phyloP scores from a whole-genome alignment of 2,888 invertebrate species.

The Dicyrtoma fusca region DNA sequence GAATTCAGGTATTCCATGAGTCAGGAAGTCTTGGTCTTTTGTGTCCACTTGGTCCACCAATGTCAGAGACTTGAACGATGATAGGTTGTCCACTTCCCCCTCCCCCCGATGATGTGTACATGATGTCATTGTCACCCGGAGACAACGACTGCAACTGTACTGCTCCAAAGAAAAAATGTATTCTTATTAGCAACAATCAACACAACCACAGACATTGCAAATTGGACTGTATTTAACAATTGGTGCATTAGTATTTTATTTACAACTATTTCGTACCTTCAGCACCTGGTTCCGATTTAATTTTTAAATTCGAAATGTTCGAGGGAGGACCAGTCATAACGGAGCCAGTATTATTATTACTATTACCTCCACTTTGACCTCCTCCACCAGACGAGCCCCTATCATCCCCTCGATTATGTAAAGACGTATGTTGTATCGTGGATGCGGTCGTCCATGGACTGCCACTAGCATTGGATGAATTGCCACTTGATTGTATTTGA shows the following conservation, averaged over 20 bases:
- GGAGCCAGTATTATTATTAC: slow-evolving; percentile 10
- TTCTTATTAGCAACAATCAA: background rate
- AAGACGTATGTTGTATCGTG: slow-evolving; percentile 33
- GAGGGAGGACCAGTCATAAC: background rate
- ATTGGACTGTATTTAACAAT: too few species aligned
- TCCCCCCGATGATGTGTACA: slow-evolving; percentile 35
- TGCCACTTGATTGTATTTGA: slow-evolving; percentile 30
- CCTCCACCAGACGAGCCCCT: slow-evolving; percentile 11
- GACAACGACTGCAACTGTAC: slow-evolving; percentile 36
- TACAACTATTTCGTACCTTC: slow-evolving; percentile 24
- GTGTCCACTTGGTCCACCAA: slow-evolving; percentile 32
- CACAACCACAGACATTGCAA: background rate
- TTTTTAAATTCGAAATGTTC: slow-evolving; percentile 32
- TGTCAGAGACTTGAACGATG: slow-evolving; percentile 34
- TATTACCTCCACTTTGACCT: slow-evolving; percentile 17
- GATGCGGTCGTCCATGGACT: slow-evolving; percentile 28
- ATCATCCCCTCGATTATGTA: slow-evolving; percentile 31
- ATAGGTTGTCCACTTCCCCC: slow-evolving; percentile 19
- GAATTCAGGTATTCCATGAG: slow-evolving; percentile 38
- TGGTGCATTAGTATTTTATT: too few species aligned
- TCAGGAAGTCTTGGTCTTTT: slow-evolving; percentile 39
- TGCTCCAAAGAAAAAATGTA: slow-evolving; percentile 5
- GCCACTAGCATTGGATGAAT: slow-evolving; percentile 18
- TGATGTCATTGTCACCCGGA: slow-evolving; percentile 33
- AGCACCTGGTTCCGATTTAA: slow-evolving; percentile 39